A percentile compares a stretch with the other conserved stretches of the same genome.
These are phyloP conservation scores for Upupa epops DNA, from an alignment of 2,113 vertebrate genomes.

Conservation along the genomic window DNA sequence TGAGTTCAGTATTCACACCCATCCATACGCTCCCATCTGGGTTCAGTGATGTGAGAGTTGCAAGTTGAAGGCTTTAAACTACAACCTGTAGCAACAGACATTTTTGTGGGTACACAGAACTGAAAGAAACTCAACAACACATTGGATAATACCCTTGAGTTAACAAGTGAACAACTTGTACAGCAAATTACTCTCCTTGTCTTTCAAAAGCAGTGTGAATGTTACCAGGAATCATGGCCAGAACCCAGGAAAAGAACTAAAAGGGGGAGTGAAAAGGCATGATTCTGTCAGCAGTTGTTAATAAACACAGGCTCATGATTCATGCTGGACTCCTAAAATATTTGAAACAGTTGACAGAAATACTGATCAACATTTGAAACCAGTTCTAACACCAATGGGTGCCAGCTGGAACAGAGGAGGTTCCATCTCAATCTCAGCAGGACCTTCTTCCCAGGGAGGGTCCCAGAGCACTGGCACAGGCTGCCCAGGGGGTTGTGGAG, in stretches of 20 bases:
- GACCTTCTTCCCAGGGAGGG: too few species aligned
- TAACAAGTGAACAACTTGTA: neutral
- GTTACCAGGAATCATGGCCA: neutral
- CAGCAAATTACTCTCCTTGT: neutral
- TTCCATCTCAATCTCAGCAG: too few species aligned
- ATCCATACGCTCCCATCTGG: neutral
- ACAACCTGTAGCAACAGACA: neutral
- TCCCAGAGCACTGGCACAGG: too few species aligned
- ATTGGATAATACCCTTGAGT: neutral
- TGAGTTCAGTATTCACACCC: neutral
- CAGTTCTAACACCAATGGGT: neutral
- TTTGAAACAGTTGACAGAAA: neutral
- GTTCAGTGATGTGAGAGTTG: neutral
- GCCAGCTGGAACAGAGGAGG: too few species aligned
- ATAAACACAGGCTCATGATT: neutral
- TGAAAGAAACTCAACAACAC: neutral
- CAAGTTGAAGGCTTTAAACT: neutral
- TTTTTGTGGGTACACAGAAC: neutral
- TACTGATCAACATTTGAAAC: neutral
- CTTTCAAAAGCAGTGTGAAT: neutral
- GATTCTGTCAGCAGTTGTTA: neutral
- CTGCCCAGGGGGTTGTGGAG: too few species aligned
- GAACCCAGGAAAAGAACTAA: too few species aligned
- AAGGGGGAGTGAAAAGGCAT: fast-evolving
- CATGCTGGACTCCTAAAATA: neutral